phyloP scores from a whole-genome alignment of 2,113 vertebrate species.

The Colossoma macropomum region DNA sequence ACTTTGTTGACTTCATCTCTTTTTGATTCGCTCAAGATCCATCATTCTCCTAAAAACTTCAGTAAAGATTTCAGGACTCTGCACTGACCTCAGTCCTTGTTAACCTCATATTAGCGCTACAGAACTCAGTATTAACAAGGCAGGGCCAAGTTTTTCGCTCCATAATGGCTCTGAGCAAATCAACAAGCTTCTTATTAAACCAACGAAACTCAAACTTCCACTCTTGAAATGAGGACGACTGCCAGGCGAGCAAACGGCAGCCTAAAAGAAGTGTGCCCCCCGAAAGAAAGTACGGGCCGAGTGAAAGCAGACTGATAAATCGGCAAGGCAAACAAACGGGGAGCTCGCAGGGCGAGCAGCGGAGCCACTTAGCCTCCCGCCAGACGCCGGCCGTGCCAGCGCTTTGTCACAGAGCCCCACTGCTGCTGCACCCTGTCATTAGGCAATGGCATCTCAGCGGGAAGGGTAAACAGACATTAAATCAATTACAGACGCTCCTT shows the following conservation, averaged over 20 bases:
- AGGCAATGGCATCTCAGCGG: constrained; percentile 78
- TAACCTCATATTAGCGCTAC: neutral
- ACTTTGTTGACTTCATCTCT: neutral
- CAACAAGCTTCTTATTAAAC: neutral
- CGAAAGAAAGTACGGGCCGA: constrained; percentile 38
- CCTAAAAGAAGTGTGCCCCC: constrained; percentile 61
- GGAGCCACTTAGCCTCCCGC: constrained; percentile 82
- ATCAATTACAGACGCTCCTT: constrained; percentile 81
- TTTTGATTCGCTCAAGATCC: neutral
- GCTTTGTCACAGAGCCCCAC: constrained; percentile 81
- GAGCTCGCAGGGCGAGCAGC: constrained; percentile 65
- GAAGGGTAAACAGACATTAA: constrained; percentile 85
- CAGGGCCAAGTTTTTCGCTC: neutral
- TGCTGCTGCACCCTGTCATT: constrained; percentile 82
- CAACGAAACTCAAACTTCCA: constrained; percentile 1
- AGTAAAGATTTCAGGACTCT: neutral
- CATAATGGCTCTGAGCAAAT: neutral
- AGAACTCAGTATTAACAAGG: neutral
- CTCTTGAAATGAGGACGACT: constrained; percentile 28
- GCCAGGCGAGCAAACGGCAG: constrained; percentile 38
- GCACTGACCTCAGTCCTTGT: neutral
- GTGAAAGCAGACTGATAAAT: constrained; percentile 63
- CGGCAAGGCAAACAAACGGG: constrained; percentile 71
- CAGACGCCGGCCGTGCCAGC: constrained; percentile 77
- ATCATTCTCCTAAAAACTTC: neutral